Evolutionary conservation across 2,113 vertebrate species (phyloP).

Genomic region (Acanthisitta chloris): DNA sequence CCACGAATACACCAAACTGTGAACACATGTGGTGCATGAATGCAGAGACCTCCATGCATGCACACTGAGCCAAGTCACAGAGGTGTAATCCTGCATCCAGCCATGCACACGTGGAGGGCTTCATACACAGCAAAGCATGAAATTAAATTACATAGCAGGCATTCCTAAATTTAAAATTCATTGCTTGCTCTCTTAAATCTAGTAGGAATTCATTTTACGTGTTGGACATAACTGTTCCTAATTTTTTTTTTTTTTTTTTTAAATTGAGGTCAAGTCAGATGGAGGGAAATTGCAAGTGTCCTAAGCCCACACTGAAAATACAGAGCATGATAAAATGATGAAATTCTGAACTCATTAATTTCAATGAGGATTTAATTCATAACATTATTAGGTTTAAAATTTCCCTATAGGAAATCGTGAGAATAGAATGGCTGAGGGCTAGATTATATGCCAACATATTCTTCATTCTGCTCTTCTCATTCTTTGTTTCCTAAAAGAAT

Average conservation of each 20-base stretch:
- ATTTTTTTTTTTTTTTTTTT: neutral
- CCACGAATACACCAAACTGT: fast-evolving
- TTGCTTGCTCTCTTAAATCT: neutral
- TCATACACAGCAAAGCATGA: neutral
- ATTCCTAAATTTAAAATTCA: neutral
- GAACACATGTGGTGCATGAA: fast-evolving
- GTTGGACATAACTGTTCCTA: neutral
- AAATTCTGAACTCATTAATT: constrained; percentile 10
- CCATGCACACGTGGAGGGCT: fast-evolving
- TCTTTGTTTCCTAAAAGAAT: neutral
- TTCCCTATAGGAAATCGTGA: neutral
- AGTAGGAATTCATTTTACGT: neutral
- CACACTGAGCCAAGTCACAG: fast-evolving
- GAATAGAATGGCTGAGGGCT: neutral
- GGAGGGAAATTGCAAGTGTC: neutral
- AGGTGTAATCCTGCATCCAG: neutral
- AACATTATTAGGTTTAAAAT: neutral
- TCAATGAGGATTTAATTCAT: neutral
- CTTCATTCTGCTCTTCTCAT: neutral
- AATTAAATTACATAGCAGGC: neutral
- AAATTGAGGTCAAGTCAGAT: neutral
- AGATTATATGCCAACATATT: neutral
- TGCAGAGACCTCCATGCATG: fast-evolving
- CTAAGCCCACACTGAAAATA: neutral
- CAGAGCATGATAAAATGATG: neutral